Base-by-base conservation (phyloP, 2,888 invertebrate species). In the Cheilosia variabilis region DNA sequence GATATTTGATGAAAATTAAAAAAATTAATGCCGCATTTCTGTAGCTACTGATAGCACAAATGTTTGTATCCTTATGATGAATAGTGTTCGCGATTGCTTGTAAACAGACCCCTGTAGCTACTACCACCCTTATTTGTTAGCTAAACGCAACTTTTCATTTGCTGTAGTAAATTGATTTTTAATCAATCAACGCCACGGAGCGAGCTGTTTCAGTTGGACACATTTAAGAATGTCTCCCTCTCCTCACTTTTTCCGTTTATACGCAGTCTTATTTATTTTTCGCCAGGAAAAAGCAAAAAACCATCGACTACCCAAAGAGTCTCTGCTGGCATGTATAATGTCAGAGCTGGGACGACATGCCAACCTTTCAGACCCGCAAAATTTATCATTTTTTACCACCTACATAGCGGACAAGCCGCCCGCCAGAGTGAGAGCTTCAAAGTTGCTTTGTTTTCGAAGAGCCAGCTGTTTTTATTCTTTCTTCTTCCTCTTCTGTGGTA, bases 321-420 rank as follows among this genome's bases (percentile, higher is more conserved):
- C 68, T 22, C 55, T 31, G 58, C 62, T 62, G 27, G 47, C 68
- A 63, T 57, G 19, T 17, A 37, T 82, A 72, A 65, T 82, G 75
- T 57, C 63, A 69, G 65, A 63, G 63, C 68, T 71, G 80, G 62
- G 86, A 76, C 81, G 71, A 86, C 66, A 71, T 81, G 86, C 81
- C 86, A 86, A 75, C 13, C 71, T 81, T 77, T 86, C 76, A 81
- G 71, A 76, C 62, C 76, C 86, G 66, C 62, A 63, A 22, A 86
- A 86, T 86, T 86, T 81, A 86, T 86, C 86, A 86, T 86, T 81
- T 37, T 53, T 63, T 86, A 86, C 86, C 86, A 86, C 86, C 86
- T 86, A 86, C 86, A 76, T 76, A 34, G 86, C 45, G 71, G 55
- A 76, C 47, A 57, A 41, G 37, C n/a, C 45, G 43, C 22, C 22